Evolutionary conservation across 2,888 invertebrate species (phyloP).

Genomic region (Polietes domitor): DNA sequence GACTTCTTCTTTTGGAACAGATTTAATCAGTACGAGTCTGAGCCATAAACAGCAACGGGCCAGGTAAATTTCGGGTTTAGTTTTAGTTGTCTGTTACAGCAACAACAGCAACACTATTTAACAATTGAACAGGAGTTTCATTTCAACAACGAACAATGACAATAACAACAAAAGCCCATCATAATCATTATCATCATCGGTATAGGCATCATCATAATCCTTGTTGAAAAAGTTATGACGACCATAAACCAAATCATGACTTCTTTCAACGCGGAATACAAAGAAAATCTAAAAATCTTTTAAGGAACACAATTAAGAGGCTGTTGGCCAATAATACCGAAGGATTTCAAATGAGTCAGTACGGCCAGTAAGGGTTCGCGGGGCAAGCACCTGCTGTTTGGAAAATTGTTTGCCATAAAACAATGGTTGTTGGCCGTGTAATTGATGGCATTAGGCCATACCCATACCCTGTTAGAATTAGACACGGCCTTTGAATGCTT

Average conservation of each 20-base stretch:
- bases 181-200: neutral
- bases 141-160: neutral
- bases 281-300: neutral
- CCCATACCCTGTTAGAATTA: no score
- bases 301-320: neutral
- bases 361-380: neutral
- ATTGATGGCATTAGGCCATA: slow-evolving; percentile 1
- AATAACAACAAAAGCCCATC: neutral
- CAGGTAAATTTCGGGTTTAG: slow-evolving; percentile 8
- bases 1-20: slow-evolving; percentile 45
- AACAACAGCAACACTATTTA: neutral
- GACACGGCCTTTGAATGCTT: no score
- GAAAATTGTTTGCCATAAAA: neutral
- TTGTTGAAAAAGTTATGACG: slow-evolving; percentile 14
- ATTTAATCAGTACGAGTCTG: slow-evolving; percentile 56
- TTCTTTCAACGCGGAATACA: neutral
- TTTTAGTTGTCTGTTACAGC: neutral
- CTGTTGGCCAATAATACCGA: neutral
- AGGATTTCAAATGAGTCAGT: neutral
- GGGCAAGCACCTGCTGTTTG: neutral
- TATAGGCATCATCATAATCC: neutral
- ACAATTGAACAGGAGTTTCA: slow-evolving; percentile 24
- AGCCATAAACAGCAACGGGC: neutral
- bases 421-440: neutral
- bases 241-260: slow-evolving; percentile 14